Percentiles rank a stretch among this genome's conserved stretches.
These are phyloP conservation scores for Dasysyrphus tricinctus DNA, from an alignment of 2,888 invertebrate species.

Conservation along the genomic window DNA sequence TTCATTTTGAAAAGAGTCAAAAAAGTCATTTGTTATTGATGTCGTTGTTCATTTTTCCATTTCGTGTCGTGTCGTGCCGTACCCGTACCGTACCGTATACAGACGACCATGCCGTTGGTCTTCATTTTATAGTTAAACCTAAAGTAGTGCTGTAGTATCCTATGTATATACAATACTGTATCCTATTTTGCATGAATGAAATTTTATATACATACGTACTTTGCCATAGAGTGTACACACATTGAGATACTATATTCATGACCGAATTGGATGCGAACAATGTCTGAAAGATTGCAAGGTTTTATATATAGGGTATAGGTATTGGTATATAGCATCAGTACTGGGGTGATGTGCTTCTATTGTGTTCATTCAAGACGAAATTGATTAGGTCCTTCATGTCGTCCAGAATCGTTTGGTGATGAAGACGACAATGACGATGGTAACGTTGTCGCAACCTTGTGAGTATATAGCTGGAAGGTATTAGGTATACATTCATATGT, in stretches of 20 bases:
- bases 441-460: constrained; percentile 11
- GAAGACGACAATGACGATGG: constrained; percentile 37
- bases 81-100: neutral
- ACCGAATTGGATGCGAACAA: constrained; percentile 60
- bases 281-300: constrained; percentile 46
- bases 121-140: constrained; percentile 7
- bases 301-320: neutral
- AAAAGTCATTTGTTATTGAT: constrained; percentile 67
- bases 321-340: neutral
- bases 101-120: constrained; percentile 5
- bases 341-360: constrained; percentile 27
- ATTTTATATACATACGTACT: neutral
- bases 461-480: neutral
- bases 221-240: constrained; percentile 2
- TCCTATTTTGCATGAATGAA: constrained; percentile 59
- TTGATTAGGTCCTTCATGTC: constrained; percentile 67
- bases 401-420: constrained; percentile 44
- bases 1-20: constrained; percentile 43
- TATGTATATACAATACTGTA: neutral
- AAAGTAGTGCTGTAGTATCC: too few species aligned
- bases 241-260: constrained; percentile 38
- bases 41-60: constrained; percentile 51
- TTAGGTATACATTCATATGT: neutral
- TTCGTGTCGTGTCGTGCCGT: neutral
- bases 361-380: constrained; percentile 63